Percentiles rank a stretch among this genome's conserved stretches.
These are phyloP conservation scores for Eurytemora carolleeae DNA, from an alignment of 1,140 invertebrate species.

Conservation along the genomic window DNA sequence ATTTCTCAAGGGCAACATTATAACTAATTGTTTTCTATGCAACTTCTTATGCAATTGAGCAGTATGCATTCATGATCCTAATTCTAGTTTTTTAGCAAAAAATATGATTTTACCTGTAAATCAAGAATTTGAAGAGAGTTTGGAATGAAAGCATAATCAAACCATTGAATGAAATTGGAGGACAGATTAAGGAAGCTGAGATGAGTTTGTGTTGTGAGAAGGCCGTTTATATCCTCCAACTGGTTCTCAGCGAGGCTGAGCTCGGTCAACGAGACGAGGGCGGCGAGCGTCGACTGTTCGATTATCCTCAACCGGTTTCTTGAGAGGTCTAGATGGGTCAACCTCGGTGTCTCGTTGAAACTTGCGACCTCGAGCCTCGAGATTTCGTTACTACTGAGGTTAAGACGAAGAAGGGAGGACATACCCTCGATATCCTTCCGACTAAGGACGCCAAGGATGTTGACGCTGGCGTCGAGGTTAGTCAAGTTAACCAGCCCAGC, in stretches of 20 bases:
- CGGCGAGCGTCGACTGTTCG: constrained; percentile 62
- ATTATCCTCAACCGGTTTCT: constrained; percentile 63
- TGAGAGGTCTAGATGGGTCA: constrained; percentile 60
- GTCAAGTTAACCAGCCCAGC: background rate
- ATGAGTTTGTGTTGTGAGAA: constrained; percentile 65
- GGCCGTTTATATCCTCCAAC: constrained; percentile 55
- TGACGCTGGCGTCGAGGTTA: background rate
- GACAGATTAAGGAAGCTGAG: constrained; percentile 78
- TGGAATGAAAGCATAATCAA: constrained; percentile 77
- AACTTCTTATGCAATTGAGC: too few species aligned
- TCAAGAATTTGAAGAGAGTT: constrained; percentile 70
- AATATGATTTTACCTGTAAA: constrained; percentile 36
- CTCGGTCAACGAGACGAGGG: constrained; percentile 58
- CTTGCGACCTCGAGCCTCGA: constrained; percentile 29
- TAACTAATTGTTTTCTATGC: too few species aligned
- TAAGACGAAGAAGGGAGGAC: constrained; percentile 16
- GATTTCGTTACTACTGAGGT: background rate
- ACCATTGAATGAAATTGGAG: constrained; percentile 65
- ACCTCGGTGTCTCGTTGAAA: constrained; percentile 47
- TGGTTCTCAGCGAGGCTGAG: constrained; percentile 70
- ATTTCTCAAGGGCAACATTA: too few species aligned
- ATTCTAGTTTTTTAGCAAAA: too few species aligned
- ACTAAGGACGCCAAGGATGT: constrained; percentile 18
- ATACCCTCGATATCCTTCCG: constrained; percentile 23
- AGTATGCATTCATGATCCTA: too few species aligned